Conservation (phyloP, 2,797 vertebrate genomes). For the Lepidocolaptes lacrymiger region DNA sequence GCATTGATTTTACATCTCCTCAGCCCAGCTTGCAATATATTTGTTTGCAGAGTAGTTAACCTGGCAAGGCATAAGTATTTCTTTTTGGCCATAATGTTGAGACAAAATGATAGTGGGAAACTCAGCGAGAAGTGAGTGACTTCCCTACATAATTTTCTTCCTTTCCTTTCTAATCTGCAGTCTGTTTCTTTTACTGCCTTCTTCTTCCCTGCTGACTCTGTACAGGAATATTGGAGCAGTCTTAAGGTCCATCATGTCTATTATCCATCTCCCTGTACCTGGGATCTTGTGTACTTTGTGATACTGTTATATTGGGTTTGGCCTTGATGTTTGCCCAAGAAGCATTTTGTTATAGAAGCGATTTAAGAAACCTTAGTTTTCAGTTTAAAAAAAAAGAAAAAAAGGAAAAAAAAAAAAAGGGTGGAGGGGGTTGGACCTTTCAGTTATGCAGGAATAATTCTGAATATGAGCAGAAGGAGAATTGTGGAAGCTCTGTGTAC, state of each 20-base stretch:
- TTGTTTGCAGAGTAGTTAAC: slow-evolving; percentile 24
- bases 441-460: not conserved
- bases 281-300: not conserved
- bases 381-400: not conserved
- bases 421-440: not conserved
- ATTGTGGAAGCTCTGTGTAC: not conserved
- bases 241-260: not conserved
- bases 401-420: fast-evolving
- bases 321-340: not conserved
- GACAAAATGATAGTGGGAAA: not conserved
- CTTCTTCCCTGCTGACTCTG: not conserved
- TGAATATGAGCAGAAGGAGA: not conserved
- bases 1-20: slow-evolving; percentile 46
- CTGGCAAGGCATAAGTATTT: not conserved
- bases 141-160: not conserved
- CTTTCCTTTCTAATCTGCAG: not conserved
- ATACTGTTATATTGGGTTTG: not conserved
- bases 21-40: not conserved
- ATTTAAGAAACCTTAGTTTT: not conserved
- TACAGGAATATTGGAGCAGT: not conserved
- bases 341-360: not conserved
- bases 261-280: not conserved
- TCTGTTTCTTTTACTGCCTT: not conserved
- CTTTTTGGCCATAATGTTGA: not conserved
- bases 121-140: not conserved